Evolutionary conservation across 2,888 invertebrate species (phyloP).

Genomic region (Synanthedon andrenaeformis): DNA sequence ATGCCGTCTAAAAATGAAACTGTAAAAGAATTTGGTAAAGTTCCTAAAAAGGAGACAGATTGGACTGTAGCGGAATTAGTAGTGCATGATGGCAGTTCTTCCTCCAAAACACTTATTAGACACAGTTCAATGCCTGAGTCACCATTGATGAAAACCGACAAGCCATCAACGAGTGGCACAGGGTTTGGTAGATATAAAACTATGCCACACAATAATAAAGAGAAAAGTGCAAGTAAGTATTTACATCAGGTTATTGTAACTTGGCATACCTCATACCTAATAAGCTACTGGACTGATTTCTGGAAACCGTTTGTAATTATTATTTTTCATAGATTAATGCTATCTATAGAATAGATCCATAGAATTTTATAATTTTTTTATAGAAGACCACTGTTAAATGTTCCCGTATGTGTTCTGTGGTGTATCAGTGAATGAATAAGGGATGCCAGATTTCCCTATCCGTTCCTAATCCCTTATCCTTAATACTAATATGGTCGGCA

Average conservation of each 20-base stretch:
- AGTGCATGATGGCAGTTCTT: slow-evolving; percentile 37
- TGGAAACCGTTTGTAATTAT: no score
- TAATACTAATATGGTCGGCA: no score
- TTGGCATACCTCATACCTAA: no score
- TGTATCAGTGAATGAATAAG: no score
- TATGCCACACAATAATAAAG: slow-evolving; percentile 40
- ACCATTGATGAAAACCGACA: slow-evolving; percentile 30
- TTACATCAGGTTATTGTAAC: neutral
- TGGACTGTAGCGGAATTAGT: slow-evolving; percentile 39
- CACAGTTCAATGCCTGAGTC: slow-evolving; percentile 64
- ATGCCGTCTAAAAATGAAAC: slow-evolving; percentile 31
- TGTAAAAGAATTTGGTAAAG: slow-evolving; percentile 14
- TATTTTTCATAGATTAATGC: no score
- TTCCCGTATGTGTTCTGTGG: no score
- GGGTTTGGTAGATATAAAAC: slow-evolving; percentile 53
- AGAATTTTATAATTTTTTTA: no score
- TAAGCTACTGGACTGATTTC: no score
- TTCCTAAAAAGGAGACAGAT: slow-evolving; percentile 14
- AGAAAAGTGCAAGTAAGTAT: slow-evolving; percentile 17
- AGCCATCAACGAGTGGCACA: slow-evolving; percentile 52
- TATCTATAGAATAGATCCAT: no score
- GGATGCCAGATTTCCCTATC: no score
- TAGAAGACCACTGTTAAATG: no score
- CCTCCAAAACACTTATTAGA: slow-evolving; percentile 41
- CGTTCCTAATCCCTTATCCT: no score